A percentile compares a stretch with the other conserved stretches of the same genome.
Conservation (phyloP, 2,113 vertebrate genomes). For the Aepyceros melampus region DNA sequence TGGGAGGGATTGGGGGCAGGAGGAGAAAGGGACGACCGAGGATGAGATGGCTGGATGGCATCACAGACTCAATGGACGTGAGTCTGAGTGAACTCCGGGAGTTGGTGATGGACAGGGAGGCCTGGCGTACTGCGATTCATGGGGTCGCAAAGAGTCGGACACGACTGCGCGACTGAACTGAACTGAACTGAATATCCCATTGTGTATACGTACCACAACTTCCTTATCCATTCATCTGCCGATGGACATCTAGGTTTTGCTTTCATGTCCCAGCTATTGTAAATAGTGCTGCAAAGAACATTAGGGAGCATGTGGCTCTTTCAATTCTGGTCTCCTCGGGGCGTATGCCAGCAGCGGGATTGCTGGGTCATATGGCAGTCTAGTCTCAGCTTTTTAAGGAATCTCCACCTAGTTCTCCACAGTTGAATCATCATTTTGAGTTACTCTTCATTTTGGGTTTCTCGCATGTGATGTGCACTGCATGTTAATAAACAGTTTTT, state of each 20-base stretch:
- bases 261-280: neutral
- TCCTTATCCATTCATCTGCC: neutral
- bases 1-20: too few relatives aligned
- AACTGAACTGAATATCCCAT: too few relatives aligned
- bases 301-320: neutral
- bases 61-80: too few relatives aligned
- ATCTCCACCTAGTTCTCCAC: neutral
- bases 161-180: too few relatives aligned
- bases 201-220: neutral
- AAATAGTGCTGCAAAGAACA: neutral
- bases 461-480: neutral
- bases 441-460: neutral
- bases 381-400: neutral
- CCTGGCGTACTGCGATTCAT: too few relatives aligned
- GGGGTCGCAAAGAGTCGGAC: too few relatives aligned
- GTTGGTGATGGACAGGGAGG: too few relatives aligned
- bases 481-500: neutral
- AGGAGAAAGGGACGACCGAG: too few relatives aligned
- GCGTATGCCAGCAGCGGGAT: neutral
- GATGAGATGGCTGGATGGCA: too few relatives aligned
- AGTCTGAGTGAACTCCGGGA: too few relatives aligned
- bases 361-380: neutral
- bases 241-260: neutral
- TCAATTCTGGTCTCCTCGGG: neutral
- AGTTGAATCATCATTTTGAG: neutral